Evolutionary conservation across 2,797 vertebrate genomes (phyloP).

Genomic region (Caiman crocodilus): DNA sequence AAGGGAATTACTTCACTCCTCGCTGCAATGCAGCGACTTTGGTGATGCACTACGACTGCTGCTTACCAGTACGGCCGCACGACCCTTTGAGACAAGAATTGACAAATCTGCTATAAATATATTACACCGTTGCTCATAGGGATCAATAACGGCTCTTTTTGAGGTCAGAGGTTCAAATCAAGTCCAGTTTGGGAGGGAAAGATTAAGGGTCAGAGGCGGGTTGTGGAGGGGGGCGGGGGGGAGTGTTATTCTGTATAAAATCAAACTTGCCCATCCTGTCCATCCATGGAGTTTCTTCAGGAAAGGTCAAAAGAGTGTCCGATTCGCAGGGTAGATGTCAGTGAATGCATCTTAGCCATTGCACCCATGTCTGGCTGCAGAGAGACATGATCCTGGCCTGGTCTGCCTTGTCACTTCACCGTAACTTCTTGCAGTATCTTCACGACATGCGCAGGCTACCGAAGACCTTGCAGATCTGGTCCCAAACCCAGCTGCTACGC

Average conservation of each 20-base stretch:
- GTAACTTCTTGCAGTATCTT: fast-evolving
- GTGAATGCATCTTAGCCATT: background rate
- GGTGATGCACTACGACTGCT: background rate
- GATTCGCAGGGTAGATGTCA: fast-evolving
- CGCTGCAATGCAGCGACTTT: background rate
- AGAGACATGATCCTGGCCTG: background rate
- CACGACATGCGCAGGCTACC: fast-evolving
- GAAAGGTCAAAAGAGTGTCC: fast-evolving
- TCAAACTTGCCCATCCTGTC: background rate
- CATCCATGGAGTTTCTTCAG: background rate
- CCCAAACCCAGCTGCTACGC: background rate
- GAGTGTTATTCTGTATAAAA: background rate
- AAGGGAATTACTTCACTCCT: background rate
- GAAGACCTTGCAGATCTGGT: background rate
- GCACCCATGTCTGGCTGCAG: background rate
- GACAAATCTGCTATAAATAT: background rate
- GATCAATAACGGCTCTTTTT: background rate
- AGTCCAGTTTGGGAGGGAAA: background rate
- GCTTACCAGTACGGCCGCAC: background rate
- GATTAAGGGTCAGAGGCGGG: background rate
- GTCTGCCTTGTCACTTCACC: background rate
- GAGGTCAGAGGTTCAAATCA: background rate
- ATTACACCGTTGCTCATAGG: background rate
- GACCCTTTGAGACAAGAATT: background rate
- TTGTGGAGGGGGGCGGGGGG: no score